These are phyloP conservation scores for Alectoris magna DNA, from an alignment of 2,797 vertebrate species.

Conservation along the genomic window DNA sequence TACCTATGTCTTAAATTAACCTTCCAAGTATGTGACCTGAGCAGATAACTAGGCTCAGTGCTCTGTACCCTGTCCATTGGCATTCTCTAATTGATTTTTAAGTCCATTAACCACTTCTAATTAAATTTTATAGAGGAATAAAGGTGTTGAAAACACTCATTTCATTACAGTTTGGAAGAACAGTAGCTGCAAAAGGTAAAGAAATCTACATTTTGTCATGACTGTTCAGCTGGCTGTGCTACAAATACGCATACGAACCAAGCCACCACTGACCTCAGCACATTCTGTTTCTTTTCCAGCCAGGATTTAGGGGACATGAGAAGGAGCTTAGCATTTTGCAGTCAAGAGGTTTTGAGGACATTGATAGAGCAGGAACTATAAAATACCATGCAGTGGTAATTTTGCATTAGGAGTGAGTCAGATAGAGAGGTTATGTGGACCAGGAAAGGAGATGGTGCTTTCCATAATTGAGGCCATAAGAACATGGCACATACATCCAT, in stretches of 20 bases:
- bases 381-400: background rate
- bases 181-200: background rate
- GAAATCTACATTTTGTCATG: background rate
- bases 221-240: background rate
- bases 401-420: background rate
- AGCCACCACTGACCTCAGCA: rapidly evolving
- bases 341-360: background rate
- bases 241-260: background rate
- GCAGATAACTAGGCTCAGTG: background rate
- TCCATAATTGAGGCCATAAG: background rate
- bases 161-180: background rate
- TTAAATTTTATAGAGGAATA: background rate
- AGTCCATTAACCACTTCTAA: background rate
- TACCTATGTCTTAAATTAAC: background rate
- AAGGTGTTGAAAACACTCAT: background rate
- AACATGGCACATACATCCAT: background rate
- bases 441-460: background rate
- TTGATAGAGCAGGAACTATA: background rate
- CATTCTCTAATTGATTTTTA: background rate
- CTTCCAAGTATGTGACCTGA: background rate
- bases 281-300: background rate
- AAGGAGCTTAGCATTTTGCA: background rate
- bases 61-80: background rate
- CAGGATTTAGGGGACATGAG: background rate
- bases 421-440: background rate